A percentile compares a stretch with the other conserved stretches of the same genome.
phyloP scores from a whole-genome alignment of 2,797 vertebrate genomes.

The Pantherophis vulpinus region DNA sequence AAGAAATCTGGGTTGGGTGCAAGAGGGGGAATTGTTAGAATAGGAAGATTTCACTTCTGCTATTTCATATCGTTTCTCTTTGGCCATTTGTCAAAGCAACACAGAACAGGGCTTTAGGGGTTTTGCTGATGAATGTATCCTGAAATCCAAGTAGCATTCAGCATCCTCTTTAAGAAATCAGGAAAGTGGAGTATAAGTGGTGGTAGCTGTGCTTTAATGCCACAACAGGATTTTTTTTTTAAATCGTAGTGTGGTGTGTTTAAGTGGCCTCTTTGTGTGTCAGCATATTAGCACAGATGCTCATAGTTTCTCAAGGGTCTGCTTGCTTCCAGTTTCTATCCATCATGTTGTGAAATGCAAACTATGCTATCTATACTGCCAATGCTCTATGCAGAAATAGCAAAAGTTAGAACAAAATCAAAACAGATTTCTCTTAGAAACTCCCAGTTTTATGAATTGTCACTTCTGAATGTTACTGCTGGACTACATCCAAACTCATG shows the following conservation, averaged over 20 bases:
- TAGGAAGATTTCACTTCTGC: constrained; percentile 30
- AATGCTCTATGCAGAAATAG: neutral
- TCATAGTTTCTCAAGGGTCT: neutral
- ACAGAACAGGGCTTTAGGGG: constrained; percentile 12
- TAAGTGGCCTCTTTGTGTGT: neutral
- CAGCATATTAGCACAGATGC: neutral
- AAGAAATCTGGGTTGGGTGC: constrained; percentile 3
- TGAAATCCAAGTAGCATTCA: constrained; percentile 16
- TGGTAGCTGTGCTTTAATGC: neutral
- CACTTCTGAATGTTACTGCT: neutral
- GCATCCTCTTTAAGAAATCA: neutral
- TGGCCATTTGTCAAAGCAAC: neutral
- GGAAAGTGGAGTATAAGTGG: neutral
- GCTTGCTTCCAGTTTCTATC: neutral
- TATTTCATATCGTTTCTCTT: constrained; percentile 31
- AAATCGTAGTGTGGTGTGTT: neutral
- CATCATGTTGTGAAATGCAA: neutral
- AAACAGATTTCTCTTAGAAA: neutral
- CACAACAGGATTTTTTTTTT: neutral
- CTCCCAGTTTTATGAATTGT: neutral
- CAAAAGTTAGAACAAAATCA: neutral
- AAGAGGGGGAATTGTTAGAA: neutral
- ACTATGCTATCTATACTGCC: neutral
- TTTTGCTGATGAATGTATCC: neutral
- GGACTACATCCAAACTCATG: neutral